Conservation (phyloP, 2,888 invertebrate genomes). For the Leptopterna dolabrata region DNA sequence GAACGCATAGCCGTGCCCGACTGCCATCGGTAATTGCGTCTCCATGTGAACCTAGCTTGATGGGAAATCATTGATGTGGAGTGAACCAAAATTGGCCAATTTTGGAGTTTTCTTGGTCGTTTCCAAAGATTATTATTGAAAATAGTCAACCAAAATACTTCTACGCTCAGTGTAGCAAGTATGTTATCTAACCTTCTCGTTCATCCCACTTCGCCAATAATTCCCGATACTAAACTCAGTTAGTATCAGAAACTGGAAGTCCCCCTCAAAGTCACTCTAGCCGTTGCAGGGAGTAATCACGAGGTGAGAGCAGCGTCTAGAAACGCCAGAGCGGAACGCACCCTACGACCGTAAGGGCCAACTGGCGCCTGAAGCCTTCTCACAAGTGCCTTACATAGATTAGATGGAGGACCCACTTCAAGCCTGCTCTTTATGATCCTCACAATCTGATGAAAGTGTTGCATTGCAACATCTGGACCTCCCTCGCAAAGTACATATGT, state of each 20-base stretch:
- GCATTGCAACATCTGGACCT: conserved; percentile 35
- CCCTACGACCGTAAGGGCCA: conserved; percentile 7
- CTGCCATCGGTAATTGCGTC: no score
- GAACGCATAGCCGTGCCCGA: no score
- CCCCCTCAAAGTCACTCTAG: background rate
- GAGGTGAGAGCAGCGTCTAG: background rate
- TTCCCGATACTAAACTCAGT: background rate
- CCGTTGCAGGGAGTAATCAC: background rate
- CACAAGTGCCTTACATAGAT: conserved; percentile 27
- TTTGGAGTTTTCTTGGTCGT: no score
- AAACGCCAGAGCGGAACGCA: background rate
- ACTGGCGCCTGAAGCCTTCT: background rate
- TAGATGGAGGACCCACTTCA: conserved; percentile 15
- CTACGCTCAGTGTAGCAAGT: no score
- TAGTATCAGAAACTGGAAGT: background rate
- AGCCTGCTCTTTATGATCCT: conserved; percentile 35
- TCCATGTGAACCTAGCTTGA: no score
- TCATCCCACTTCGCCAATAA: background rate
- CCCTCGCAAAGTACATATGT: conserved; percentile 15
- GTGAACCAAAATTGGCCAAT: no score
- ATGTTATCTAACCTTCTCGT: no score
- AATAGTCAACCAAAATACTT: no score
- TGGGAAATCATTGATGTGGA: no score
- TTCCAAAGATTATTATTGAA: no score
- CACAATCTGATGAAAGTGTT: conserved; percentile 46